A percentile compares a stretch with the other conserved stretches of the same genome.
These are phyloP conservation scores for Euproctis similis DNA, from an alignment of 2,888 invertebrate species.

Conservation along the genomic window DNA sequence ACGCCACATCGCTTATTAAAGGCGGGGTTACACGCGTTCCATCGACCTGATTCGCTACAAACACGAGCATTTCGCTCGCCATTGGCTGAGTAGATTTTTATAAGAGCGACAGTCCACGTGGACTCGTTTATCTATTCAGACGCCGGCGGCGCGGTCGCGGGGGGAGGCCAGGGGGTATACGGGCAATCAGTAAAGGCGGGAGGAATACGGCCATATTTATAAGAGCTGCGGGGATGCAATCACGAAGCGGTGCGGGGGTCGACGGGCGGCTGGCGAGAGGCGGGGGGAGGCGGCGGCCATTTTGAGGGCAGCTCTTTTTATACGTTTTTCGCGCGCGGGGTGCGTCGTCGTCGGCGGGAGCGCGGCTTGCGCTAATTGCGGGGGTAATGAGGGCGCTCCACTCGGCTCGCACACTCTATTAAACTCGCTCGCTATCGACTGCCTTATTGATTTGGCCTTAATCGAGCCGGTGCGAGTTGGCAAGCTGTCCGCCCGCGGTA, in stretches of 20 bases:
- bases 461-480: constrained; percentile 57
- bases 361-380: constrained; percentile 75
- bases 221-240: constrained; percentile 77
- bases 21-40: constrained; percentile 72
- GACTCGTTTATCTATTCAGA: constrained; percentile 78
- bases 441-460: constrained; percentile 74
- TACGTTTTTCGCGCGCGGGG: constrained; percentile 77
- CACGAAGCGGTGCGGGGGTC: constrained; percentile 74
- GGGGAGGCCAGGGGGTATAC: constrained; percentile 74
- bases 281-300: constrained; percentile 78
- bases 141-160: constrained; percentile 76
- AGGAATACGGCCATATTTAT: constrained; percentile 77
- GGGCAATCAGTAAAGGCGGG: constrained; percentile 78
- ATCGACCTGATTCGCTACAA: constrained; percentile 40
- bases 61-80: constrained; percentile 26
- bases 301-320: constrained; percentile 83
- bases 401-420: constrained; percentile 72
- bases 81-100: constrained; percentile 72
- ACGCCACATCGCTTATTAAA: constrained; percentile 72
- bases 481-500: constrained; percentile 36
- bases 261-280: constrained; percentile 45
- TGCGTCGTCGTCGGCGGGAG: constrained; percentile 70
- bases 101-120: constrained; percentile 74
- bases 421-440: constrained; percentile 71
- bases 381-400: constrained; percentile 75